Evolutionary conservation across 2,888 invertebrate genomes (phyloP).

Genomic region (Aelia acuminata): DNA sequence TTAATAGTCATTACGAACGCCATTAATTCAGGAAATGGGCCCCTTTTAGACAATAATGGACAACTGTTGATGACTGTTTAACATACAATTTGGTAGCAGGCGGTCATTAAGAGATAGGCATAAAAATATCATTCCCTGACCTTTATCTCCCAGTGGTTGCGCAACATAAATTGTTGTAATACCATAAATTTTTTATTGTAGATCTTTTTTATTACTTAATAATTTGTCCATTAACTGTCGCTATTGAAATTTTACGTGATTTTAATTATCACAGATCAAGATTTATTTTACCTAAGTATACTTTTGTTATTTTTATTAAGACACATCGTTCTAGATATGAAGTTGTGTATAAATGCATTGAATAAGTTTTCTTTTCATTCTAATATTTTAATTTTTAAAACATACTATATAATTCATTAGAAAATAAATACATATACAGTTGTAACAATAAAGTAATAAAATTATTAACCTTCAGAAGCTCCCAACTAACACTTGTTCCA

Average conservation of each 20-base stretch:
- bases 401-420: too few relatives aligned
- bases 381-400: too few relatives aligned
- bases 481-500: too few relatives aligned
- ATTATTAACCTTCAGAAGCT: too few relatives aligned
- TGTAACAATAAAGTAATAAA: too few relatives aligned
- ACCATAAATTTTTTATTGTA: background rate
- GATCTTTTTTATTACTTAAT: background rate
- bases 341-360: too few relatives aligned
- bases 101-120: slow-evolving; percentile 9
- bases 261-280: background rate
- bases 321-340: too few relatives aligned
- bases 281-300: background rate
- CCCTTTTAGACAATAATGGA: slow-evolving; percentile 42
- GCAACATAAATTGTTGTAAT: background rate
- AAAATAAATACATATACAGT: too few relatives aligned
- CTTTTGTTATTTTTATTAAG: too few relatives aligned
- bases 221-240: background rate
- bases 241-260: background rate
- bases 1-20: slow-evolving; percentile 47
- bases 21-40: slow-evolving; percentile 46
- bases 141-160: background rate
- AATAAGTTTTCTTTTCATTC: too few relatives aligned
- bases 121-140: slow-evolving; percentile 23
- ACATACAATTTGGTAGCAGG: slow-evolving; percentile 37
- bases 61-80: slow-evolving; percentile 20